Conservation (phyloP, 2,113 vertebrate genomes). For the Mus musculus region DNA sequence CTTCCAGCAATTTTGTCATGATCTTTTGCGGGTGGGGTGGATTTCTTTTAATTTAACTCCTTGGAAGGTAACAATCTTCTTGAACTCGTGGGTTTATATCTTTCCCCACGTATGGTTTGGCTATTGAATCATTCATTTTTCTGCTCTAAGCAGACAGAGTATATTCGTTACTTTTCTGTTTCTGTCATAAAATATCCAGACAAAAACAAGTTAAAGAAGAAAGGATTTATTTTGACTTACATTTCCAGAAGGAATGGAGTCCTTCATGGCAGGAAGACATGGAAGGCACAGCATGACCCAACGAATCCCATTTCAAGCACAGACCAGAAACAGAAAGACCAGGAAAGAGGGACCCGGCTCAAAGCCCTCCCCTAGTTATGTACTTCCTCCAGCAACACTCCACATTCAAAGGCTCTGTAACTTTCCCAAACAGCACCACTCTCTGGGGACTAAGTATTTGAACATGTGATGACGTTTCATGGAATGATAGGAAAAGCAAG, state of each 20-base stretch:
- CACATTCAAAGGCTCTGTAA: background rate
- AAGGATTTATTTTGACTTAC: background rate
- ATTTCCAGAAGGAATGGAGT: background rate
- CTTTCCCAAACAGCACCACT: background rate
- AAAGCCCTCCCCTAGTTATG: background rate
- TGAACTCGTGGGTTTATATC: background rate
- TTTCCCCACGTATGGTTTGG: background rate
- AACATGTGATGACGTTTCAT: background rate
- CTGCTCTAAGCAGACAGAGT: background rate
- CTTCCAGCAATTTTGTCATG: background rate
- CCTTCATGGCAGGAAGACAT: background rate
- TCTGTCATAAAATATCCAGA: background rate
- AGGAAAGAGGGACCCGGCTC: background rate
- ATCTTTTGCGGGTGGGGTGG: background rate
- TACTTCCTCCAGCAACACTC: background rate
- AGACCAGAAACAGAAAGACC: background rate
- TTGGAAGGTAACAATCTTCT: background rate
- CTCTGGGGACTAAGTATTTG: background rate
- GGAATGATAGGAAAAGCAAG: too few relatives aligned
- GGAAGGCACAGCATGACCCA: background rate
- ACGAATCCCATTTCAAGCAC: background rate
- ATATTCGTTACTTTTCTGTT: background rate
- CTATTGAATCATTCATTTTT: background rate
- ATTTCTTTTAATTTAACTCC: background rate
- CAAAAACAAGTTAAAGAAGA: background rate